Percentiles rank a stretch among this genome's conserved stretches.
Conservation (phyloP, 2,888 invertebrate genomes). For the Pseudanteris insignis region DNA sequence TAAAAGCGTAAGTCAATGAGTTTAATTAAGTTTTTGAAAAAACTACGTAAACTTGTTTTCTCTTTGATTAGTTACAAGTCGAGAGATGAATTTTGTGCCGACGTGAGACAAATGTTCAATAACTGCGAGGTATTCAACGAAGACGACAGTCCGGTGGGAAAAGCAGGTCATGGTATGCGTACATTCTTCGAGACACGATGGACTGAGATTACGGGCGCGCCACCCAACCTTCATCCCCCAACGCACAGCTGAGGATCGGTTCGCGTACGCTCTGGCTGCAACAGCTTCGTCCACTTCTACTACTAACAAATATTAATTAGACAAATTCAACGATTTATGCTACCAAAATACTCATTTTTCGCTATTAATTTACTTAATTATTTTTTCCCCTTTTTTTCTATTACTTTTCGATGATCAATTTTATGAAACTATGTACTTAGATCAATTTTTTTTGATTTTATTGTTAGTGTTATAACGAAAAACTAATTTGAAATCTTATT, state of each 20-base stretch:
- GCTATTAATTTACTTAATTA: too few species aligned
- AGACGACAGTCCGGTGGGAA: constrained; percentile 96
- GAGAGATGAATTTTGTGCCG: constrained; percentile 90
- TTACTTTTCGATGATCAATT: too few species aligned
- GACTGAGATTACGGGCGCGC: constrained; percentile 74
- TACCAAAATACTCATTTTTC: not conserved
- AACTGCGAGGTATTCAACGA: constrained; percentile 99
- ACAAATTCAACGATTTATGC: too few species aligned
- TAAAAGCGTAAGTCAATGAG: too few species aligned
- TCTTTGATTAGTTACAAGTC: constrained; percentile 81
- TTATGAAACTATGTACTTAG: too few species aligned
- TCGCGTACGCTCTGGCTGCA: constrained; percentile 64
- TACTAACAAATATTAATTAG: too few species aligned
- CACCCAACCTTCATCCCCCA: constrained; percentile 61
- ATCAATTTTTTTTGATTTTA: too few species aligned
- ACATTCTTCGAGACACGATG: constrained; percentile 92
- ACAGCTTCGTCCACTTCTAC: constrained; percentile 66
- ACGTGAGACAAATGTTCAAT: constrained; percentile 93
- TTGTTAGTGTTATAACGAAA: too few species aligned
- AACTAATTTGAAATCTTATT: too few species aligned
- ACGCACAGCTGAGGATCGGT: constrained; percentile 65
- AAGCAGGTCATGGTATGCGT: constrained; percentile 93
- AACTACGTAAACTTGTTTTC: too few species aligned
- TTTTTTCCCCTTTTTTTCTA: too few species aligned
- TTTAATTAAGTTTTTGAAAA: too few species aligned